Evolutionary conservation across 2,113 vertebrate genomes (phyloP).

Genomic region (Prochilodus magdalenae): DNA sequence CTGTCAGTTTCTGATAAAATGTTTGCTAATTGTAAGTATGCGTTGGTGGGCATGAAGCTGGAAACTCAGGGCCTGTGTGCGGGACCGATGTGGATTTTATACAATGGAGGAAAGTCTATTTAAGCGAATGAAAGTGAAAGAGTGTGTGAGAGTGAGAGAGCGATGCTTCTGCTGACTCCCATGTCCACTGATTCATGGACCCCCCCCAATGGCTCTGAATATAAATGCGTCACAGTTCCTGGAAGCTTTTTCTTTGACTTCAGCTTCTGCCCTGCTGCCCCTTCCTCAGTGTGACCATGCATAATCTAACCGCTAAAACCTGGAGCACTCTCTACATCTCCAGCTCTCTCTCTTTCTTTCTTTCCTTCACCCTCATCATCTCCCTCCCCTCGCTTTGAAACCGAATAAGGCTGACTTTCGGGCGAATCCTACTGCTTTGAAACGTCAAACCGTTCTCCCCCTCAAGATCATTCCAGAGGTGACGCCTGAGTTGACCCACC

Average conservation of each 20-base stretch:
- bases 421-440: constrained; percentile 20
- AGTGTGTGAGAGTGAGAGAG: constrained; percentile 37
- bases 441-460: constrained; percentile 12
- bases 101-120: no score
- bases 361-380: constrained; percentile 33
- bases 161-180: constrained; percentile 14
- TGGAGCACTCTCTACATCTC: background rate
- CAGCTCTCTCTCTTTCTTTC: background rate
- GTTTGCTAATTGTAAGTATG: no score
- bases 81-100: no score
- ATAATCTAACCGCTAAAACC: constrained; percentile 30
- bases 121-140: no score
- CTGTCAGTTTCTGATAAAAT: no score
- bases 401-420: constrained; percentile 15
- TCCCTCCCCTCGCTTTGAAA: constrained; percentile 9
- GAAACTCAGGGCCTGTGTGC: no score
- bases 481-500: constrained; percentile 19
- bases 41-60: no score
- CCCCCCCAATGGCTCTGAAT: constrained; percentile 17
- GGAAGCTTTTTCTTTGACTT: constrained; percentile 50
- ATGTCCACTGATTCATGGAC: constrained; percentile 11
- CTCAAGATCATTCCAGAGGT: constrained; percentile 26
- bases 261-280: background rate
- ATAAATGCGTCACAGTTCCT: constrained; percentile 20
- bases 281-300: constrained; percentile 36